Percentiles rank a stretch among this genome's conserved stretches.
Evolutionary conservation across 2,797 vertebrate genomes (phyloP).

Genomic region (Trachops cirrhosus): DNA sequence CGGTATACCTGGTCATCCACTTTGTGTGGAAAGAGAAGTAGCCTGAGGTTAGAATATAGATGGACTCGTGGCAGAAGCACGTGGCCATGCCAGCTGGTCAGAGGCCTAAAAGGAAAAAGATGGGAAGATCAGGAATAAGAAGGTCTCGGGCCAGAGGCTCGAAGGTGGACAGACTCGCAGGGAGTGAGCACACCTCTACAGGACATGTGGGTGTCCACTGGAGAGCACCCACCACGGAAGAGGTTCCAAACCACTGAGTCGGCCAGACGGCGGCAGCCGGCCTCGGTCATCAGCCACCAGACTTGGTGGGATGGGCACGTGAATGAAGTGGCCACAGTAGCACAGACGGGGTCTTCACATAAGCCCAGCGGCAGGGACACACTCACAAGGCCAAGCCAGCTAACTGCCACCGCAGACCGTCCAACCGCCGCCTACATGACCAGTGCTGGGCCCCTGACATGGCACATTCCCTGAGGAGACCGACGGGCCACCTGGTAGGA

Average conservation of each 20-base stretch:
- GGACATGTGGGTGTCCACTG: not conserved
- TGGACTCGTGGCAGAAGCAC: not conserved
- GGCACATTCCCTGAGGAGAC: not conserved
- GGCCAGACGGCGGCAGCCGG: not conserved
- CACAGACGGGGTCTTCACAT: not conserved
- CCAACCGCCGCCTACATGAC: not conserved
- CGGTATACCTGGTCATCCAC: not conserved
- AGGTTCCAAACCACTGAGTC: not conserved
- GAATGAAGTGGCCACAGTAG: not conserved
- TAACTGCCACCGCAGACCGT: not conserved
- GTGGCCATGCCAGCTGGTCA: not conserved
- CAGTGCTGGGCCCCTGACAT: not conserved
- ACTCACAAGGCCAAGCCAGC: not conserved
- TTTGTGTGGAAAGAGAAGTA: conserved; percentile 6
- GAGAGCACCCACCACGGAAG: not conserved
- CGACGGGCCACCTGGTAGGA: not conserved
- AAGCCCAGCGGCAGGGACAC: not conserved
- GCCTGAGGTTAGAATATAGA: not conserved
- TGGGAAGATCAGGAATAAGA: not conserved
- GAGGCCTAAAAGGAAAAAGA: conserved; percentile 7
- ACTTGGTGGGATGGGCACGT: not conserved
- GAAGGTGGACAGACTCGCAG: too few species aligned
- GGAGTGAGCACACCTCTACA: not conserved
- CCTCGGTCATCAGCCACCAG: not conserved
- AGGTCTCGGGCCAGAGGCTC: not conserved